Evolutionary conservation across 1,140 invertebrate genomes (phyloP).

Genomic region (Drosophila saltans): DNA sequence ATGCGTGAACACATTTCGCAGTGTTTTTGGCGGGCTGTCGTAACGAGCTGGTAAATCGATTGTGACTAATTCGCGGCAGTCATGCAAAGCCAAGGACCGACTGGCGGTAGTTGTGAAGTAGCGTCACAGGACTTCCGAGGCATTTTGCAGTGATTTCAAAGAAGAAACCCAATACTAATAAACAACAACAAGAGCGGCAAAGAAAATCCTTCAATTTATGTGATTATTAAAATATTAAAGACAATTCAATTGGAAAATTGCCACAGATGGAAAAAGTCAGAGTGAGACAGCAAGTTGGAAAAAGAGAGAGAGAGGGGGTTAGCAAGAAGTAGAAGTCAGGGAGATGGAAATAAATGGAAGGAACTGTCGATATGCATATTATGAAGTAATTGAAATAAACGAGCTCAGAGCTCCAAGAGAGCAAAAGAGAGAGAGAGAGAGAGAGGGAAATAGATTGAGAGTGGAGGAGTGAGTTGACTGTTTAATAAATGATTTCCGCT

Average conservation of each 20-base stretch:
- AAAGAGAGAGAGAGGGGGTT: neutral
- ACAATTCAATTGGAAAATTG: constrained; percentile 81
- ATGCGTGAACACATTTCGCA: constrained; percentile 74
- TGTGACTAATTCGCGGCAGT: constrained; percentile 79
- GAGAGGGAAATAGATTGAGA: neutral
- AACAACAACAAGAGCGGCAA: constrained; percentile 14
- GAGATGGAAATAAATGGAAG: neutral
- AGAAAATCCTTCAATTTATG: constrained; percentile 23
- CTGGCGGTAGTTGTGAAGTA: too few relatives aligned
- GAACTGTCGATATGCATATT: constrained; percentile 33
- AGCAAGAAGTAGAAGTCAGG: constrained; percentile 19
- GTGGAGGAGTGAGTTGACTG: constrained; percentile 45
- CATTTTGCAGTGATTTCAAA: constrained; percentile 50
- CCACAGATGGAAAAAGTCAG: constrained; percentile 40
- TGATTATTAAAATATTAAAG: constrained; percentile 81
- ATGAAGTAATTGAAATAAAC: constrained; percentile 79
- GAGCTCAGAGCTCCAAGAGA: constrained; percentile 41
- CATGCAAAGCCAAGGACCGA: constrained; percentile 25
- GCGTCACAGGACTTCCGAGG: neutral
- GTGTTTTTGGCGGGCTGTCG: constrained; percentile 67
- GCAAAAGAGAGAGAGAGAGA: constrained; percentile 11
- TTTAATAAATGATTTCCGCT: constrained; percentile 80
- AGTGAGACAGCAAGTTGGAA: constrained; percentile 15
- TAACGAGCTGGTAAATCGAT: constrained; percentile 78
- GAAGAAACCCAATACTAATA: constrained; percentile 39